Evolutionary conservation across 1,140 invertebrate genomes (phyloP).

Genomic region (Saccostrea cuccullata): DNA sequence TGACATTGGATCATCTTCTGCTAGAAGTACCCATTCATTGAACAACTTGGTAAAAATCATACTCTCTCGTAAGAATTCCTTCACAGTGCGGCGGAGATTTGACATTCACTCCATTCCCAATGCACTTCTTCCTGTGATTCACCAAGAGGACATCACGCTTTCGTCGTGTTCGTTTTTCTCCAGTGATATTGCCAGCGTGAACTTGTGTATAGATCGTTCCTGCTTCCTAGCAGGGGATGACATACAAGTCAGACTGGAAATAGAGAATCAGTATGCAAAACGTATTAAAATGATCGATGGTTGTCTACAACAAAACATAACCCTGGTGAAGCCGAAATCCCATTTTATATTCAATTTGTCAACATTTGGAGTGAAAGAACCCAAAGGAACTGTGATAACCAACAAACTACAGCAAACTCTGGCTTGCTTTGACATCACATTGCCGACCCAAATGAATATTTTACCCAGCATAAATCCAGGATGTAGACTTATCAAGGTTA

Average conservation of each 20-base stretch:
- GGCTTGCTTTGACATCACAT: slow-evolving; percentile 60
- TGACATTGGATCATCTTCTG: slow-evolving; percentile 64
- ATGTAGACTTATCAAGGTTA: slow-evolving; percentile 61
- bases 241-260: slow-evolving; percentile 65
- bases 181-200: slow-evolving; percentile 56
- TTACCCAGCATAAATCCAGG: slow-evolving; percentile 66
- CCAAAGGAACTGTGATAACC: slow-evolving; percentile 50
- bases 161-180: slow-evolving; percentile 52
- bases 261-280: slow-evolving; percentile 52
- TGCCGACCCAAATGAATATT: slow-evolving; percentile 64
- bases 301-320: slow-evolving; percentile 61
- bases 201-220: slow-evolving; percentile 64
- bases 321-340: slow-evolving; percentile 50
- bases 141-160: slow-evolving; percentile 60
- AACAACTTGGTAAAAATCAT: slow-evolving; percentile 68
- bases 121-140: slow-evolving; percentile 58
- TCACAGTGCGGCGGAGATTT: slow-evolving; percentile 65
- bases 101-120: slow-evolving; percentile 67
- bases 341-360: slow-evolving; percentile 57
- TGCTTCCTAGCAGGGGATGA: slow-evolving; percentile 72
- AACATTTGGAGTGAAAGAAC: slow-evolving; percentile 58
- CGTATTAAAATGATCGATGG: slow-evolving; percentile 65
- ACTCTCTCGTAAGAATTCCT: slow-evolving; percentile 60
- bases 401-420: slow-evolving; percentile 52
- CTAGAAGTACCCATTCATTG: slow-evolving; percentile 61